A percentile compares a stretch with the other conserved stretches of the same genome.
phyloP scores from a whole-genome alignment of 1,140 invertebrate species.

The Drosophila tropicalis region DNA sequence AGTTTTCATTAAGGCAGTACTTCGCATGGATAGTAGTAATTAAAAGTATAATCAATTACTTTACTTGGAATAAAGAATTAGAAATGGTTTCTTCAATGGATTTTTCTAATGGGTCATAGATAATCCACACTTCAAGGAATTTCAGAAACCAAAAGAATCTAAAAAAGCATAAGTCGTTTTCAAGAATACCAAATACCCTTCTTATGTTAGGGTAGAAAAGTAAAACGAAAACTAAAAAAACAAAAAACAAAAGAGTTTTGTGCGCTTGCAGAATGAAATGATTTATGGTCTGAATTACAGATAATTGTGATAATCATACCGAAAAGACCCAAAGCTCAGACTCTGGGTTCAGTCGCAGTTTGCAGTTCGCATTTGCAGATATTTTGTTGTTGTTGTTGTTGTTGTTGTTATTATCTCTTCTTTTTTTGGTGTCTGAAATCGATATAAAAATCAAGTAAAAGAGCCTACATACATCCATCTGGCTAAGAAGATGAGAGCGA shows the following conservation, averaged over 20 bases:
- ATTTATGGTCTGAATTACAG: conserved; percentile 82
- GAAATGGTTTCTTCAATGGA: too few species aligned
- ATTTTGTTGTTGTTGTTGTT: conserved; percentile 35
- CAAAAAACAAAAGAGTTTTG: conserved; percentile 35
- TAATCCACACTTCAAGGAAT: too few species aligned
- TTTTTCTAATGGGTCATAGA: too few species aligned
- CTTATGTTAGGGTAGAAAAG: neutral
- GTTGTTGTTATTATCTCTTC: neutral
- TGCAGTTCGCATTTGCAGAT: conserved; percentile 58
- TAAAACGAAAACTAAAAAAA: neutral
- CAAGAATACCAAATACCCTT: neutral
- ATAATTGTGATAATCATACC: conserved; percentile 83
- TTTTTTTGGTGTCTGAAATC: conserved; percentile 50
- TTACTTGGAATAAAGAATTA: too few species aligned
- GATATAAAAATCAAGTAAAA: conserved; percentile 62
- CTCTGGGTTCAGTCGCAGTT: conserved; percentile 47
- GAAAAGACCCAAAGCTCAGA: conserved; percentile 51
- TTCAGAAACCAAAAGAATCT: too few species aligned
- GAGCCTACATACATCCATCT: neutral
- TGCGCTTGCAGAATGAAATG: conserved; percentile 74
- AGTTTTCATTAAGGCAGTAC: too few species aligned
- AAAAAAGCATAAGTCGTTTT: too few species aligned
- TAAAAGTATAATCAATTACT: too few species aligned
- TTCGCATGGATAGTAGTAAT: too few species aligned
- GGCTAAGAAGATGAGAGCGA: too few species aligned